phyloP scores from a whole-genome alignment of 2,888 invertebrate genomes.

The Tigriopus californicus region DNA sequence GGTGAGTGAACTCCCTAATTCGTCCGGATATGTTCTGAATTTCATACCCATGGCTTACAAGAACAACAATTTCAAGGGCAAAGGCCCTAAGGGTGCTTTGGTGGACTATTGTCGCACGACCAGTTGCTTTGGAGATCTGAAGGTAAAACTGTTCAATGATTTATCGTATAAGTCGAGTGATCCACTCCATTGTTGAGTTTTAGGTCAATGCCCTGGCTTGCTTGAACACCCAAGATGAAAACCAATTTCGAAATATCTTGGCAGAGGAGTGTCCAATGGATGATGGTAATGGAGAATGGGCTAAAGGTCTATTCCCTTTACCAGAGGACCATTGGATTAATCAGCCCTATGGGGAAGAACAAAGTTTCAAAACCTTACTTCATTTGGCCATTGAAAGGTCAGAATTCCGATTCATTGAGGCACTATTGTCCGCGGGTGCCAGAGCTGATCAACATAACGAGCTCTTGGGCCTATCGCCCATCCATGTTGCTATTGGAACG shows the following conservation, averaged over 20 bases:
- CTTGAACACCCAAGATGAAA: background rate
- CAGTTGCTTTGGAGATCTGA: conserved; percentile 3
- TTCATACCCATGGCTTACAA: too few species aligned
- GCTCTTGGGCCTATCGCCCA: background rate
- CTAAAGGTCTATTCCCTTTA: background rate
- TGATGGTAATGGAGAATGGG: background rate
- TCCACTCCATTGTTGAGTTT: background rate
- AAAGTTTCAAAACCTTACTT: conserved; percentile 4
- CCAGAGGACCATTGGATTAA: conserved; percentile 12
- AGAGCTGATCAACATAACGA: conserved; percentile 11
- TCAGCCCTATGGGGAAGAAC: background rate
- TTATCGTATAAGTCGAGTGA: background rate
- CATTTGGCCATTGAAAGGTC: background rate
- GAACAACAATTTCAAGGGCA: too few species aligned
- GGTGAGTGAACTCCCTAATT: too few species aligned
- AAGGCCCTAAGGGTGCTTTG: too few species aligned
- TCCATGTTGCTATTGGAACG: conserved; percentile 13
- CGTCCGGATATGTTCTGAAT: too few species aligned
- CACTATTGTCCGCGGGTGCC: conserved; percentile 9
- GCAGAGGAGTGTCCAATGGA: conserved; percentile 1
- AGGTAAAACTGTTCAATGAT: background rate
- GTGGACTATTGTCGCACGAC: background rate
- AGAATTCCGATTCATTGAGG: background rate
- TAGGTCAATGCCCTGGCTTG: background rate
- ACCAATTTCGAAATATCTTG: background rate